Evolutionary conservation across 2,888 invertebrate genomes (phyloP), one percentile per base, ranked within the genome.

Genomic region (Erebia aethiops): DNA sequence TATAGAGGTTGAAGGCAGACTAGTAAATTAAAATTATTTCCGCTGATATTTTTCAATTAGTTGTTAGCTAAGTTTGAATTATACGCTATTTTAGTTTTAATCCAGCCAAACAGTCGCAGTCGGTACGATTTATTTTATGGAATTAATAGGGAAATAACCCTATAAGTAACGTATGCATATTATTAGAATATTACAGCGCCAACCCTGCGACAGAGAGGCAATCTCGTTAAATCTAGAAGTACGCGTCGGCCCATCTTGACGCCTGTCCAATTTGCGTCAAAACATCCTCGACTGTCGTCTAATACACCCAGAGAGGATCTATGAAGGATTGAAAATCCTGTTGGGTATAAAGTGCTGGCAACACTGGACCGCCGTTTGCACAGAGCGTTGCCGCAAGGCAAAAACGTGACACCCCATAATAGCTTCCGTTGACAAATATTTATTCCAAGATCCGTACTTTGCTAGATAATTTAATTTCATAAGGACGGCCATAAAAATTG

Each of bases 231-330:
- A 81, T 84, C 81, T 84, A 84, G 86, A 82, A 82, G 71, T 81
- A 80, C 69, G 71, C 73, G 69, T 71, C 73, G 69, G 79, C 79
- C 80, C 81, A 75, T 75, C 79, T 79, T 80, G 87, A 85, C 87
- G 88, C 86, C 87, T 87, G 89, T 88, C 89, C 88, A 89, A 89
- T 89, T 89, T 89, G 87, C 86, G 88, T 88, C 88, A 85, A 80
- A 81, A 81, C 81, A 73, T 76, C 74, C 67, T 60, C 60, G 66
- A 69, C 71, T 73, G 73, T 61, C 69, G 67, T 62, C 70, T 74
- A 74, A 76, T 76, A 71, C 70, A 46, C 70, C 62, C 64, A 69
- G 67, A 76, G 71, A 68, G 64, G 49, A 63, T 68, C 70, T 64
- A 49, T 71, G 68, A 70, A 62, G 69, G 67, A 68, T 74, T 72